Evolutionary conservation across 1,140 invertebrate genomes (phyloP), one percentile per base, ranked within the genome.

Genomic region (Lepidurus packardi): DNA sequence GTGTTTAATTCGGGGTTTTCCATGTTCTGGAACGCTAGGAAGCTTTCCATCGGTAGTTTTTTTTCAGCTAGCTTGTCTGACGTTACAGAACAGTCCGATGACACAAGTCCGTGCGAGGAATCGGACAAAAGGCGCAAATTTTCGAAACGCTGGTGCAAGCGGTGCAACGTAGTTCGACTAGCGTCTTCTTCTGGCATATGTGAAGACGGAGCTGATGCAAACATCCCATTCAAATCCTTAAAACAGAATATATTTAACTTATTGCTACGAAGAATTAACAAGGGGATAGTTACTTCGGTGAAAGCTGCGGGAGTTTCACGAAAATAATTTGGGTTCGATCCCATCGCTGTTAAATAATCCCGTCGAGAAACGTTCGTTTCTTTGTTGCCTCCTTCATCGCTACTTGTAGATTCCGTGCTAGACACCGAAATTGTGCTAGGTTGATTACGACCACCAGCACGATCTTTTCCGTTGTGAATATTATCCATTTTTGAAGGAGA

Each of bases 291-390:
- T 9, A 13, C 13, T 65, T 65, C 53, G 53, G 6, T 65, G 21
- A 16, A 65, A 65, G 53, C 13, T 21, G 6, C 53, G 7, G 53
- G 8, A 6, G 53, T 65, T 65, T 65, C 53, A 8, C 53, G 53
- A 65, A 65, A 65, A 16, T 65, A 65, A 21, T 65, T 65, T 7
- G 53, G 53, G 7, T 65, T 65, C 21, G 13, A 65, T 21, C 9
- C 53, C 13, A 21, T n/a, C 13, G 16, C 53, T n/a, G 21, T 21
- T 13, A 65, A 65, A 16, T 65, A 65, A 1, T 65, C 53, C 13
- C 53, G 53, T 65, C 53, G 53, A 16, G 53, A 65, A 13, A 65
- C 53, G 53, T 65, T 65, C 21, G 53, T 65, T 21, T 65, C 53
- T 65, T 65, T 65, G 3, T 65, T 65, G 3, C 53, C 21, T 34